Base-by-base conservation (phyloP, 1,140 invertebrate species). In the Ceratina calcarata region DNA sequence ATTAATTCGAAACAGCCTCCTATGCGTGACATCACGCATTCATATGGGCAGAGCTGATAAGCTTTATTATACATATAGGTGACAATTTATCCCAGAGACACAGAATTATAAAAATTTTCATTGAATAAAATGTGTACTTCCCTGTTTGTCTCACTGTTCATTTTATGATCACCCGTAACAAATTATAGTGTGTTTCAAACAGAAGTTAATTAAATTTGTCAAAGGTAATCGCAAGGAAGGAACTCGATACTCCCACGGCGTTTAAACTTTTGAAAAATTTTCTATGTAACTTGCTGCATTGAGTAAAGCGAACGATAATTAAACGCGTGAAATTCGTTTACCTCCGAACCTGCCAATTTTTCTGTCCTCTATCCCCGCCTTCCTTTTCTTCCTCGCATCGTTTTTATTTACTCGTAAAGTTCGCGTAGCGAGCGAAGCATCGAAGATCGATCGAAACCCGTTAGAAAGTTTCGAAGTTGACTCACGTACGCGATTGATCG, bases 401-500 rank as follows among this genome's bases (percentile, higher is more conserved):
- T 18, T 57, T 67, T 27, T 12, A 10, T n/a, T 57, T 24, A 20
- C 18, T 58, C 16, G 6, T 22, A 3, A 6, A 67, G 20, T 45
- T 65, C 7, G 8, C 24, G 16, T n/a, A 1, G 13, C 24, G 18
- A 13, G 12, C 45, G 20, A 58, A 16, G 20, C 4, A 8, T 32
- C 74, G 53, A 60, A 64, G 74, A 77, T 77, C 75, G 75, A 77
- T 77, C 74, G 37, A 32, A 32, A 8, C 16, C 32, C 24, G 18
- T 60, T 60, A 15, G 13, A 69, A 69, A 76, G 3, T 67, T 60
- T 16, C n/a, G 3, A 8, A 10, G 1, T 13, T n/a, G 20, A 7
- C n/a, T 22, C 27, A 3, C 2, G 27, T 65, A 15, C 8, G 1
- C 27, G n/a, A 15, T 16, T 8, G 27, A 45, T 16, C 7, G 15